Evolutionary conservation across 2,113 vertebrate species (phyloP), one percentile per base, ranked within the genome.

Genomic region (Anoplopoma fimbria): DNA sequence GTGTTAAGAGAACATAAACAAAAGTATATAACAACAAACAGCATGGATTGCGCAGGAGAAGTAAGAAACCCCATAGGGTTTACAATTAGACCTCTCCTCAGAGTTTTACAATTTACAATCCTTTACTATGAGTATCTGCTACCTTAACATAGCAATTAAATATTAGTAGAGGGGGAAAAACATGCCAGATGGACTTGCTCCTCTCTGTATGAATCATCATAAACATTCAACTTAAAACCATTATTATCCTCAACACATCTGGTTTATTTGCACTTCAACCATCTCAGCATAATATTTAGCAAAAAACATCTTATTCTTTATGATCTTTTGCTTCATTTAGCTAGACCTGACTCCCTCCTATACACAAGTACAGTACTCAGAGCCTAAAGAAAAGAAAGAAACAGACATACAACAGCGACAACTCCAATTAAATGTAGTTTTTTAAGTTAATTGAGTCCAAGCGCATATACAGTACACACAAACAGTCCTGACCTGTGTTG

Each of bases 401-500:
- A 8, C 36, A 27, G 19, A 5, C 27, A 23, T 9, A 1, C 36
- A 63, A 2, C 17, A 40, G 29, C 14, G 36, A 17, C 34, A 31
- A 33, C 9, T 10, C 8, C 40, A 47, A 38, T 15, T 1, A 0
- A 31, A 47, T 9, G 1, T 1, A 29, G 10, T 31, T 42, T 31
- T 42, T 23, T 2, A 19, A 9, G 17, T 61, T 0, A n/a, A 1
- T 8, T 10, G 10, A 40, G 33, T 38, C 19, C 29, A 34, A 25
- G 23, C 21, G 29, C 9, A 63, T 68, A 49, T 4, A 57, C 62
- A 64, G 13, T 40, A 51, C 67, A 69, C 67, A 53, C 67, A 33
- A 17, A 15, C 53, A 57, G 69, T 85, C 12, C 92, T 89, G 69
- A 95, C 95, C 95, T 96, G 93, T 45, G 87, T 84, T 2, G 89